Base-by-base conservation (phyloP, 2,797 vertebrate genomes). In the Hozukius guyotensis region DNA sequence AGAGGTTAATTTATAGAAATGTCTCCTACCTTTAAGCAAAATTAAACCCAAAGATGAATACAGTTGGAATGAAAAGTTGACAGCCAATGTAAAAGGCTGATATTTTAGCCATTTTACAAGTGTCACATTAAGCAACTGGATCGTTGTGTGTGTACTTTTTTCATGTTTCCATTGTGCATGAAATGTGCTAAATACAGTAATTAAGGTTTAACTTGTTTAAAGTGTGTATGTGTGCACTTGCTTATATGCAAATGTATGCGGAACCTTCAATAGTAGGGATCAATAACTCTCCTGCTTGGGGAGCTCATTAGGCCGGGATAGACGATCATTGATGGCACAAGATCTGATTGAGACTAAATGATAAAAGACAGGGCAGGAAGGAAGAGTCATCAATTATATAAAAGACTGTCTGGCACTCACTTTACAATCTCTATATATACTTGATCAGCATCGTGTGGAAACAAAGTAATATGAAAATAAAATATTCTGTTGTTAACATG, bases 241-340 rank as follows among this genome's bases (percentile, higher is more conserved):
- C 11, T 65, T 56, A 67, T 42, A 82, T 77, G 75, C 61, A 82
- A 76, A 85, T 84, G 9, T 9, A 25, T 46, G n/a, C 57, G 25
- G 29, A 74, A 46, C 49, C 70, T 52, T 78, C 65, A 73, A 78
- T 84, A 74, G 20, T 27, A 22, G 4, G 34, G 78, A 87, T 92
- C 88, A 80, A 85, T 92, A 72, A 11, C 66, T 64, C 8, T 77
- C 38, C 57, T 74, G 31, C 72, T 56, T n/a, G 29, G 36, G 64
- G 14, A 24, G 8, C 80, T 92, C 85, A 90, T 91, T 85, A 85
- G 59, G 27, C 53, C 65, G 46, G 12, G 32, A 64, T 9, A 34
- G 57, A 84, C 22, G 53, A 46, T 85, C 32, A 84, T 22, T 76
- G 70, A 85, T 80, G 88, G 34, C 57, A 13, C 16, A 31, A 20